Evolutionary conservation across 2,113 vertebrate species (phyloP).

Genomic region (Osmerus eperlanus): DNA sequence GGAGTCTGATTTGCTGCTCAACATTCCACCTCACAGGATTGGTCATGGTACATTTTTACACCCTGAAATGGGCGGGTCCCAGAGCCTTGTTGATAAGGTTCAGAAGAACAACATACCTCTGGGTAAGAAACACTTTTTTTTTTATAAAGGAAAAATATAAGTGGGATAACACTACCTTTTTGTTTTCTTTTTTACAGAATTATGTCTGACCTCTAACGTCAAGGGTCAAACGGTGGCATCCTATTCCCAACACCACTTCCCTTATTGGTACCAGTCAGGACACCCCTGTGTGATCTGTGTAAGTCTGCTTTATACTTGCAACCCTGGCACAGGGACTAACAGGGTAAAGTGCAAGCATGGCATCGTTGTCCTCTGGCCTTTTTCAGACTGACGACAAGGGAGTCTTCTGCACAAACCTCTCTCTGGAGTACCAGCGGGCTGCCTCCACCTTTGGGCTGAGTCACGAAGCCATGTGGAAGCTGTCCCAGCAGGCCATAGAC

Average conservation of each 20-base stretch:
- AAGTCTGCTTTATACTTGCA: conserved; percentile 55
- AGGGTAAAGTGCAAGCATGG: not conserved
- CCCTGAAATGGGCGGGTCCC: conserved; percentile 71
- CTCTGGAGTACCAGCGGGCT: conserved; percentile 88
- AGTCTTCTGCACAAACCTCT: conserved; percentile 88
- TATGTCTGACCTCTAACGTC: conserved; percentile 95
- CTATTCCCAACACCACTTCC: conserved; percentile 88
- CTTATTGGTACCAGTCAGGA: conserved; percentile 85
- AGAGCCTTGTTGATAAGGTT: conserved; percentile 82
- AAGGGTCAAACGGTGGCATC: conserved; percentile 86
- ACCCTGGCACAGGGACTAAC: too few relatives aligned
- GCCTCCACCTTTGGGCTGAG: conserved; percentile 85
- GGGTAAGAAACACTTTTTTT: conserved; percentile 68
- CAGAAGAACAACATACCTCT: conserved; percentile 80
- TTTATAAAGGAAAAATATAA: too few relatives aligned
- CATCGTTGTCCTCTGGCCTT: not conserved
- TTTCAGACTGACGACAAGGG: conserved; percentile 95
- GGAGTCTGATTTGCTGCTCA: conserved; percentile 84
- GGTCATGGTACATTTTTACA: conserved; percentile 94
- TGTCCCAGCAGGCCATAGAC: conserved; percentile 84
- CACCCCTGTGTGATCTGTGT: conserved; percentile 93
- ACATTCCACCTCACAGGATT: conserved; percentile 84
- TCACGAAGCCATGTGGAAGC: conserved; percentile 79
- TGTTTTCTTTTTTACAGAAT: conserved; percentile 68
- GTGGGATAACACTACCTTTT: too few relatives aligned